Evolutionary conservation across 2,797 vertebrate species (phyloP).

Genomic region (Macrochelys suwanniensis): DNA sequence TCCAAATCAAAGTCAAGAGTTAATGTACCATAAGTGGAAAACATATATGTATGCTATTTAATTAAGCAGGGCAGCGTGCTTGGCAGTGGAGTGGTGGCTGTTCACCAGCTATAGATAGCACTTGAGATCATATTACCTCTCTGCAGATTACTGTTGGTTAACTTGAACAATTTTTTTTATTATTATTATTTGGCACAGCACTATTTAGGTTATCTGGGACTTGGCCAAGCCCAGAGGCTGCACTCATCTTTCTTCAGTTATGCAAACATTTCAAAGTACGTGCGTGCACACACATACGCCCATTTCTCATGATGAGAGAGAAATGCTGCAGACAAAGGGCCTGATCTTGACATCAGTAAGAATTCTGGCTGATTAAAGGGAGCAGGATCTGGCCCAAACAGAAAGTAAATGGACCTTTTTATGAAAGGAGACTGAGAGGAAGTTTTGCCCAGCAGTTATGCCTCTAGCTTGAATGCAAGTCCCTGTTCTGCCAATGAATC

Average conservation of each 20-base stretch:
- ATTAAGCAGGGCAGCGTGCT: neutral
- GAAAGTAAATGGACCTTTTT: neutral
- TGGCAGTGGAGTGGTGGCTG: neutral
- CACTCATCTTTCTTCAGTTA: neutral
- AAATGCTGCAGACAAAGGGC: neutral
- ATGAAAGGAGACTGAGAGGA: neutral
- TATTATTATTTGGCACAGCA: neutral
- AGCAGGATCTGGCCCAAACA: neutral
- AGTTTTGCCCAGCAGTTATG: neutral
- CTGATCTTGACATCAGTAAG: neutral
- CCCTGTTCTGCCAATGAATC: neutral
- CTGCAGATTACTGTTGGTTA: neutral
- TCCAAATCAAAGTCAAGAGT: neutral
- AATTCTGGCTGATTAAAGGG: neutral
- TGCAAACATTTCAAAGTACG: neutral
- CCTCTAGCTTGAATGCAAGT: fast-evolving
- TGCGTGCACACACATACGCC: neutral
- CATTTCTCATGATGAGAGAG: conserved; percentile 5
- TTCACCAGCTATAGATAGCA: neutral
- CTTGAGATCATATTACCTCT: neutral
- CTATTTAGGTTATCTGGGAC: neutral
- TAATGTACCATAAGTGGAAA: neutral
- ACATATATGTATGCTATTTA: neutral
- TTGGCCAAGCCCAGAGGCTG: neutral
- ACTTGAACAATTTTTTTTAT: neutral